Percentiles rank a stretch among this genome's conserved stretches.
phyloP scores from a whole-genome alignment of 2,113 vertebrate species.

The Verasper variegatus region DNA sequence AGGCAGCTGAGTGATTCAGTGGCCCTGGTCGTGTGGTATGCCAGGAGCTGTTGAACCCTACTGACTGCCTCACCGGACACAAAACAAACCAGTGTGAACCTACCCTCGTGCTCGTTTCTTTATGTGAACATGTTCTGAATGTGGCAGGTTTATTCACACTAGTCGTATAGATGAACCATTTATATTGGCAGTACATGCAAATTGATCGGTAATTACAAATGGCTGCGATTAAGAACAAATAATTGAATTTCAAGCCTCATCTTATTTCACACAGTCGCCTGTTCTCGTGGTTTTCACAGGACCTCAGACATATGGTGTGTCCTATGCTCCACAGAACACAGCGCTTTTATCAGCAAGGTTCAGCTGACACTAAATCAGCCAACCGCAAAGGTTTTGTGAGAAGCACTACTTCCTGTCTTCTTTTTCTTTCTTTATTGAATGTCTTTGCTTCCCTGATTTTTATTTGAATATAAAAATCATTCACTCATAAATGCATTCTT shows the following conservation, averaged over 20 bases:
- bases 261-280: background rate
- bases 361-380: background rate
- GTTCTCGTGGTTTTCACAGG: background rate
- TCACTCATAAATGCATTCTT: background rate
- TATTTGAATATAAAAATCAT: background rate
- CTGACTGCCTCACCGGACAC: slow-evolving; percentile 19
- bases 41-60: slow-evolving; percentile 37
- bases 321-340: slow-evolving; percentile 15
- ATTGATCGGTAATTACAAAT: background rate
- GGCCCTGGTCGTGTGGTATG: slow-evolving; percentile 24
- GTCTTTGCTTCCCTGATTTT: background rate
- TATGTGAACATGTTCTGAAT: background rate
- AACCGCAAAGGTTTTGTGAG: too few relatives aligned
- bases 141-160: background rate
- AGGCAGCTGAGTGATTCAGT: slow-evolving; percentile 44
- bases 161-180: background rate
- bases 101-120: background rate
- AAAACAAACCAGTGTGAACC: slow-evolving; percentile 15
- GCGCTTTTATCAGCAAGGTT: background rate
- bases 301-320: slow-evolving; percentile 4
- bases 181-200: background rate
- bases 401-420: background rate
- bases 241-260: background rate
- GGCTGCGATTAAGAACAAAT: background rate
- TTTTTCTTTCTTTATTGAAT: background rate